Evolutionary conservation across 2,888 invertebrate genomes (phyloP), one percentile per base, ranked within the genome.

Genomic region (Crocallis elinguaria): DNA sequence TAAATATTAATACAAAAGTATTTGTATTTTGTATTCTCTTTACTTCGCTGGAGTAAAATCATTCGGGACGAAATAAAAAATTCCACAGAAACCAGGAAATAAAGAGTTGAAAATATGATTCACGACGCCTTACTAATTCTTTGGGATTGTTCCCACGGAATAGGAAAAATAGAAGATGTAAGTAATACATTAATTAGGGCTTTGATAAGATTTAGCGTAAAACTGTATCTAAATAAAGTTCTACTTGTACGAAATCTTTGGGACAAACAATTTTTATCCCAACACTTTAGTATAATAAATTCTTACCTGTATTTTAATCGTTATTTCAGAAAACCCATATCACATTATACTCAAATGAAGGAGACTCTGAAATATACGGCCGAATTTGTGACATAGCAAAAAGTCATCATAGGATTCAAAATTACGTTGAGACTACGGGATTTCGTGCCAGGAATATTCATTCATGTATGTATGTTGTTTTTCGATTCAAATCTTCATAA

Each of bases 81-180:
- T n/a, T n/a, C n/a, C n/a, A n/a, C n/a, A n/a, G n/a, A n/a, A n/a
- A n/a, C n/a, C n/a, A n/a, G n/a, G n/a, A n/a, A n/a, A n/a, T n/a
- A n/a, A n/a, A n/a, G n/a, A n/a, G n/a, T n/a, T n/a, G n/a, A 14
- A 19, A 83, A 70, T 74, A 95, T 95, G 95, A 92, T 95, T 49
- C 94, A 95, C 67, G 95, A 95, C 76, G 92, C 94, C 16, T 77
- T 95, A 52, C 73, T 95, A 59, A 89, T 94, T 55, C 80, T 95
- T 44, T 94, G 94, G 93, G 94, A 94, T 66, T 93, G 92, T 73
- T 92, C 88, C 9, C 79, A 80, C 44, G 69, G 65, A 17, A 66
- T 66, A 13, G 76, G 77, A 32, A 67, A 72, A 39, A 43, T 11
- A 45, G 58, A 65, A 23, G 59, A 60, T 54, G 71, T 76, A 61